Evolutionary conservation across 2,113 vertebrate species (phyloP), one percentile per base, ranked within the genome.

Genomic region (Rhegmatorhina hoffmannsi): DNA sequence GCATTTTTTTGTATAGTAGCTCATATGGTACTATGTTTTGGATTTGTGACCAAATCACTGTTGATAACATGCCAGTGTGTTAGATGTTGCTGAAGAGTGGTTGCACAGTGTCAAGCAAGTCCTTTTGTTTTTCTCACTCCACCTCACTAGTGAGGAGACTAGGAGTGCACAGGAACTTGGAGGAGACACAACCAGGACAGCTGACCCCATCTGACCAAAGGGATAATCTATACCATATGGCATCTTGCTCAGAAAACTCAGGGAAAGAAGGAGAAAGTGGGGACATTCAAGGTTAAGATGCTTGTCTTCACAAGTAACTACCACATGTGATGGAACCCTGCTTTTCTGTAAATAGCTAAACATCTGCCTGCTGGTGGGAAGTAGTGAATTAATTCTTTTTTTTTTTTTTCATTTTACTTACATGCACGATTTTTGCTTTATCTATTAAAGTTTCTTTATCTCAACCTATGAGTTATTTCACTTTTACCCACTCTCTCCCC

Each of bases 141-240:
- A 7, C 1, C 11, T 3, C 1, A 13, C 7, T 13, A 44, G 11
- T 0, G 1, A 66, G 10, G 7, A 82, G 5, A 11, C 26, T 52
- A 7, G 8, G 2, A 1, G 0, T 23, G 2, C 29, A 28, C 18
- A 60, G 21, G 9, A 25, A 56, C 10, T 2, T 50, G 21, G 7
- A 59, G 11, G 7, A 3, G 10, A 44, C 29, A 40, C 29, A 50
- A 3, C 2, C 0, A 0, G 24, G 24, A 64, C 6, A 53, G 17
- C 11, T 79, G 43, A 76, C 11, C 2, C 20, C 11, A 23, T 13
- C 7, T 49, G 31, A 63, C 14, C 24, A 58, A 53, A 73, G 13
- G 9, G 2, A 26, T 15, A 26, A 17, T 33, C 26, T 8, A 3
- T 44, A 33, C 11, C 7, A 47, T 67, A 29, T 3, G 19, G 38